Evolutionary conservation across 2,113 vertebrate species (phyloP).

Genomic region (Cyanoliseus patagonus): DNA sequence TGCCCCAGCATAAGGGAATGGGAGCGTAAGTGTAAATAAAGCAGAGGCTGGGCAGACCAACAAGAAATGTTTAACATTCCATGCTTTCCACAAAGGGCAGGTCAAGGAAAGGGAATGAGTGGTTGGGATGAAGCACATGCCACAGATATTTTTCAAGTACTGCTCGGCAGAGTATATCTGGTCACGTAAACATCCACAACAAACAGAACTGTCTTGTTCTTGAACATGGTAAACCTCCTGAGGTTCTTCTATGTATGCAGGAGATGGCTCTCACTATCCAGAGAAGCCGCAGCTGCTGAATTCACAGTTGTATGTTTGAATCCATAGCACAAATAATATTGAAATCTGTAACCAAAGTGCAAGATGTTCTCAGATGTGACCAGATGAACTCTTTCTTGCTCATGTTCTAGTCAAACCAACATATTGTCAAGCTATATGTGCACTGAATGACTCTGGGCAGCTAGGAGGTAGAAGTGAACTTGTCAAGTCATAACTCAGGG

Average conservation of each 20-base stretch:
- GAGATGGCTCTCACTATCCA: slow-evolving; percentile 21
- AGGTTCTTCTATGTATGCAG: slow-evolving; percentile 25
- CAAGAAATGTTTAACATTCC: slow-evolving; percentile 83
- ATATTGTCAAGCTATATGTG: not conserved
- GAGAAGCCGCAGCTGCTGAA: slow-evolving; percentile 50
- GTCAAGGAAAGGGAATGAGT: slow-evolving; percentile 78
- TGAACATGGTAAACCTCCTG: slow-evolving; percentile 42
- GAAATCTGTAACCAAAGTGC: not conserved
- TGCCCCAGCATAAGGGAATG: slow-evolving; percentile 53
- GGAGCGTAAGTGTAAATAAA: slow-evolving; percentile 74
- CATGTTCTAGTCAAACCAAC: slow-evolving; percentile 30
- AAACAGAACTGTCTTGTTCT: slow-evolving; percentile 58
- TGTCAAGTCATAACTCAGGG: not conserved
- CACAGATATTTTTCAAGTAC: slow-evolving; percentile 79
- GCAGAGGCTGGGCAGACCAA: slow-evolving; percentile 71
- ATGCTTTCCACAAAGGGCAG: slow-evolving; percentile 80
- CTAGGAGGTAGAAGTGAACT: not conserved
- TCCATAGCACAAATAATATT: not conserved
- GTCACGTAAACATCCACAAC: slow-evolving; percentile 67
- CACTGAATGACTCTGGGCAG: not conserved
- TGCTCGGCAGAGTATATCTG: slow-evolving; percentile 61
- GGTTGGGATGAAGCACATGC: slow-evolving; percentile 79
- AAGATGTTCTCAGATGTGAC: slow-evolving; percentile 6
- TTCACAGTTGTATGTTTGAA: slow-evolving; percentile 31
- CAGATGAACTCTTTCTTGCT: not conserved